phyloP scores from a whole-genome alignment of 2,113 vertebrate species.

The Siniperca knerii region DNA sequence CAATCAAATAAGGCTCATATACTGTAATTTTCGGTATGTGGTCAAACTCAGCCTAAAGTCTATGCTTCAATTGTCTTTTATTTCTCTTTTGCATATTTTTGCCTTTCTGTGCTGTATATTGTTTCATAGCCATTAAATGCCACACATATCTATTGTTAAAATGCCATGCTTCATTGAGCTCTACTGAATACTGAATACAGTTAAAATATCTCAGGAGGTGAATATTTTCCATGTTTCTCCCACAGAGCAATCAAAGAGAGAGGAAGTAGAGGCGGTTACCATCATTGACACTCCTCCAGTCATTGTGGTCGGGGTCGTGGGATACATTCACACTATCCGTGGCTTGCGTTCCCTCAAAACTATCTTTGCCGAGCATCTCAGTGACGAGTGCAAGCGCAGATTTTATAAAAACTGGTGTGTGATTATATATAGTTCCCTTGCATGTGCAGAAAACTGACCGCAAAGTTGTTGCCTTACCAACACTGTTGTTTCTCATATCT shows the following conservation, averaged over 20 bases:
- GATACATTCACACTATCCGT: constrained; percentile 91
- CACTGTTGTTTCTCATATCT: neutral
- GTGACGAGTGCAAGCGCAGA: constrained; percentile 95
- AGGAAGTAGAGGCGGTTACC: constrained; percentile 95
- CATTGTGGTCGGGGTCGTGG: constrained; percentile 93
- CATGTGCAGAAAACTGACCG: constrained; percentile 19
- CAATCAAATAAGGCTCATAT: neutral
- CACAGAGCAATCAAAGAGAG: constrained; percentile 96
- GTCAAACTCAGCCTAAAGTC: neutral
- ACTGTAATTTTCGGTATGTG: neutral
- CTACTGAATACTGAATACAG: neutral
- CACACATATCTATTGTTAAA: neutral
- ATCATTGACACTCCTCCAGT: constrained; percentile 95
- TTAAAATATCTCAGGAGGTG: neutral
- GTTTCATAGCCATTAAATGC: neutral
- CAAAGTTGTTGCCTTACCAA: neutral
- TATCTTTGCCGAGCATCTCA: constrained; percentile 96
- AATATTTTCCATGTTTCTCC: neutral
- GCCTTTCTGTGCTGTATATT: neutral
- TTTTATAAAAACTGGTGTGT: constrained; percentile 97
- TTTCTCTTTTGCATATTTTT: neutral
- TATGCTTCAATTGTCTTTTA: neutral
- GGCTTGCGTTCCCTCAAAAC: constrained; percentile 95
- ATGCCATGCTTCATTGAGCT: neutral
- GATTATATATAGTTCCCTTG: neutral